Evolutionary conservation across 2,888 invertebrate species (phyloP).

Genomic region (Nymphalis c-album): DNA sequence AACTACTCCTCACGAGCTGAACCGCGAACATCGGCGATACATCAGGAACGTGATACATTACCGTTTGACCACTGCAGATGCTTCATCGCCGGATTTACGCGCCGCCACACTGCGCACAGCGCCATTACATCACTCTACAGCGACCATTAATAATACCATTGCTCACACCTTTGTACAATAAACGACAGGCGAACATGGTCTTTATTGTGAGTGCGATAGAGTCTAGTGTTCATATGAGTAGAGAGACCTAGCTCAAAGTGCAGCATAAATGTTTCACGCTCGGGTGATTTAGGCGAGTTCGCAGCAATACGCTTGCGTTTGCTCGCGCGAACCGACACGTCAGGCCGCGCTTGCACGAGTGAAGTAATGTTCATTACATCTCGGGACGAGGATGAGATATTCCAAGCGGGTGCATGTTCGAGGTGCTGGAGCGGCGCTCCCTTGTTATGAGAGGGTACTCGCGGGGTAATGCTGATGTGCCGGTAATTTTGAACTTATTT

Average conservation of each 20-base stretch:
- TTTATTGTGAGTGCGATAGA: not conserved
- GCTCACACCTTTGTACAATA: slow-evolving; percentile 25
- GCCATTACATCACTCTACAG: slow-evolving; percentile 31
- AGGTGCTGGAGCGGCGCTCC: not conserved
- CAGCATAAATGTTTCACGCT: slow-evolving; percentile 40
- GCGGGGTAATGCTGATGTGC: slow-evolving; percentile 18
- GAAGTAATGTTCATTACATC: slow-evolving; percentile 7
- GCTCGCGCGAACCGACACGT: slow-evolving; percentile 16
- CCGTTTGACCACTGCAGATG: slow-evolving; percentile 22
- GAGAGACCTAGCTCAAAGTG: slow-evolving; percentile 17
- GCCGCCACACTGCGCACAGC: slow-evolving; percentile 28
- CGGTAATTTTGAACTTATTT: slow-evolving; percentile 15
- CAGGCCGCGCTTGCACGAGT: slow-evolving; percentile 6
- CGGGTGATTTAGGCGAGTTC: slow-evolving; percentile 41
- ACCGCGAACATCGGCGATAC: slow-evolving; percentile 19
- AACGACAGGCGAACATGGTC: not conserved
- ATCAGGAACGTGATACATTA: slow-evolving; percentile 31
- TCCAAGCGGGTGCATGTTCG: slow-evolving; percentile 14
- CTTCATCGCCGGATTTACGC: slow-evolving; percentile 24
- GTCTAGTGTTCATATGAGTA: slow-evolving; percentile 5
- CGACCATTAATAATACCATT: slow-evolving; percentile 34
- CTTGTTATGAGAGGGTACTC: not conserved
- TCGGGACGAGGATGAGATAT: slow-evolving; percentile 19
- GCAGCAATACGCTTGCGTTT: slow-evolving; percentile 27
- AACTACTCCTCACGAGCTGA: slow-evolving; percentile 27